A percentile compares a stretch with the other conserved stretches of the same genome.
Evolutionary conservation across 2,113 vertebrate genomes (phyloP).

Genomic region (Cyphomyrus plagiostoma): DNA sequence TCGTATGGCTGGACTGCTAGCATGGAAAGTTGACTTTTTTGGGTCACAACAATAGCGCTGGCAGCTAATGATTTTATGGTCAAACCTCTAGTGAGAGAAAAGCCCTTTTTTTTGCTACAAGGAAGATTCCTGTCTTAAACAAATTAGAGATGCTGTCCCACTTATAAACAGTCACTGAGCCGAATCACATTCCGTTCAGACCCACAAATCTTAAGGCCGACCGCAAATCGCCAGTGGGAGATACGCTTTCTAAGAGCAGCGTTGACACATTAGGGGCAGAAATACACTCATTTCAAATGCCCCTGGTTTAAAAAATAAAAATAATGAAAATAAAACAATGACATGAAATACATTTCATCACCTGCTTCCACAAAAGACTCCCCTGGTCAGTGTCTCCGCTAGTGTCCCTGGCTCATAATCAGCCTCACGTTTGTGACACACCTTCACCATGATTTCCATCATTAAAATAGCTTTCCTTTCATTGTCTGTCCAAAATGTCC

Average conservation of each 20-base stretch:
- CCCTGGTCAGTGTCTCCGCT: background rate
- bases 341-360: background rate
- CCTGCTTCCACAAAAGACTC: background rate
- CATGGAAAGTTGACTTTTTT: background rate
- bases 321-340: background rate
- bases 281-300: background rate
- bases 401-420: background rate
- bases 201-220: background rate
- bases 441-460: background rate
- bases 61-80: background rate
- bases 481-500: background rate
- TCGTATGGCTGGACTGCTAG: background rate
- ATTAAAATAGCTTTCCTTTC: slow-evolving; percentile 5
- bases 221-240: background rate
- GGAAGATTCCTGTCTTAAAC: background rate
- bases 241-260: background rate
- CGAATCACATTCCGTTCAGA: background rate
- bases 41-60: background rate
- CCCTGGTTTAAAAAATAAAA: background rate
- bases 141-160: background rate
- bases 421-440: background rate
- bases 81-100: slow-evolving; percentile 2
- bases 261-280: background rate
- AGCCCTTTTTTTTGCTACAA: background rate
- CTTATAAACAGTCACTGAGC: background rate